phyloP scores from a whole-genome alignment of 2,113 vertebrate species.

The Pygoscelis antarcticus region DNA sequence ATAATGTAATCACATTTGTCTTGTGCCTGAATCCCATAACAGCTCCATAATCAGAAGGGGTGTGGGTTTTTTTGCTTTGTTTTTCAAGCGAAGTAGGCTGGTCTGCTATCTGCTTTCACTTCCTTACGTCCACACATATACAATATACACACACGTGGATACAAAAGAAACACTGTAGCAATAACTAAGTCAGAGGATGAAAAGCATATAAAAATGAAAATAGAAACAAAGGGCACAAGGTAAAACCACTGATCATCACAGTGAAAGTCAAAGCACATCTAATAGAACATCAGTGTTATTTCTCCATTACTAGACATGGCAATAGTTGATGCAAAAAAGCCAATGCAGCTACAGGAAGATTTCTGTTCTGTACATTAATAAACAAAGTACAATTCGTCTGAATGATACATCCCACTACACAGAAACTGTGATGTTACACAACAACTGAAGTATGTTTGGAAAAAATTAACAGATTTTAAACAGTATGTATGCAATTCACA shows the following conservation, averaged over 20 bases:
- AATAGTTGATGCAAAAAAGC: neutral
- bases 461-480: neutral
- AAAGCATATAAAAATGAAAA: neutral
- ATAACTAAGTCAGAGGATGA: neutral
- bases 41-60: neutral
- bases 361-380: neutral
- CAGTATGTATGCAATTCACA: neutral
- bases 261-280: neutral
- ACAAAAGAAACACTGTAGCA: neutral
- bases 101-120: neutral
- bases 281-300: neutral
- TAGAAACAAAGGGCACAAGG: neutral
- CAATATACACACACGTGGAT: rapidly evolving
- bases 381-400: neutral
- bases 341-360: neutral
- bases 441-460: neutral
- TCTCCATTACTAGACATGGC: neutral
- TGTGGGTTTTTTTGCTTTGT: neutral
- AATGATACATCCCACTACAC: neutral
- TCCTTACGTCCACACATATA: neutral
- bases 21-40: rapidly evolving
- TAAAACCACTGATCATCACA: neutral
- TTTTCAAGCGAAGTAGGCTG: neutral
- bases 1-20: neutral
- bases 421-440: neutral